Conservation (phyloP, 1,140 invertebrate genomes). For the Centruroides vittatus region DNA sequence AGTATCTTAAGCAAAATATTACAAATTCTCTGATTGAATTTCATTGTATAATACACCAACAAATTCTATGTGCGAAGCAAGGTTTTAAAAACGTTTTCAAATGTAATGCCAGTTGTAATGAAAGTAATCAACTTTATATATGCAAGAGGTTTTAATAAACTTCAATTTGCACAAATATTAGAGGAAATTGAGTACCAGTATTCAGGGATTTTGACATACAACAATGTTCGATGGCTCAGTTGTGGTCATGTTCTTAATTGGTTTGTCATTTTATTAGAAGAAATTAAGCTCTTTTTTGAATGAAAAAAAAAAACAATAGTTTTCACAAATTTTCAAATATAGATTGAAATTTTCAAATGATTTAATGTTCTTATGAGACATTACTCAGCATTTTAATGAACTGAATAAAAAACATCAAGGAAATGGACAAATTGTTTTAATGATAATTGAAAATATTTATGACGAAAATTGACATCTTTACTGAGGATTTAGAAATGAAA, state of each 20-base stretch:
- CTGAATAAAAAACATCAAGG: neutral
- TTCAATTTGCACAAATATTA: constrained; percentile 22
- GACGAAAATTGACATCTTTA: no score
- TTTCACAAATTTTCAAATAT: neutral
- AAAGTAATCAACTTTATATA: neutral
- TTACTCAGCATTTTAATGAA: constrained; percentile 1
- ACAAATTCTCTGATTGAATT: constrained; percentile 19
- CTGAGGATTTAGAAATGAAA: neutral
- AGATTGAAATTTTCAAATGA: neutral
- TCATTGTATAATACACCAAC: constrained; percentile 10
- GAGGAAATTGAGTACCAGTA: constrained; percentile 23
- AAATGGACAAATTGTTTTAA: neutral
- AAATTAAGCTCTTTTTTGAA: constrained; percentile 24
- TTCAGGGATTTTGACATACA: constrained; percentile 24
- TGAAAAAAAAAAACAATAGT: constrained; percentile 14
- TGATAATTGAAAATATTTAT: neutral
- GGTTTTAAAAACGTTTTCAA: constrained; percentile 21
- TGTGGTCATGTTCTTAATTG: constrained; percentile 23
- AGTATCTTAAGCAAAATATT: constrained; percentile 1
- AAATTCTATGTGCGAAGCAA: constrained; percentile 13
- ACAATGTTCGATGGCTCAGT: constrained; percentile 26
- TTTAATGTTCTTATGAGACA: neutral
- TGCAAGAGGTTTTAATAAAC: constrained; percentile 20
- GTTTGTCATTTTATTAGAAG: constrained; percentile 25
- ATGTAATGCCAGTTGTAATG: constrained; percentile 12